These are phyloP conservation scores for Calameuta pallipes DNA, from an alignment of 2,888 invertebrate genomes.

Conservation along the genomic window DNA sequence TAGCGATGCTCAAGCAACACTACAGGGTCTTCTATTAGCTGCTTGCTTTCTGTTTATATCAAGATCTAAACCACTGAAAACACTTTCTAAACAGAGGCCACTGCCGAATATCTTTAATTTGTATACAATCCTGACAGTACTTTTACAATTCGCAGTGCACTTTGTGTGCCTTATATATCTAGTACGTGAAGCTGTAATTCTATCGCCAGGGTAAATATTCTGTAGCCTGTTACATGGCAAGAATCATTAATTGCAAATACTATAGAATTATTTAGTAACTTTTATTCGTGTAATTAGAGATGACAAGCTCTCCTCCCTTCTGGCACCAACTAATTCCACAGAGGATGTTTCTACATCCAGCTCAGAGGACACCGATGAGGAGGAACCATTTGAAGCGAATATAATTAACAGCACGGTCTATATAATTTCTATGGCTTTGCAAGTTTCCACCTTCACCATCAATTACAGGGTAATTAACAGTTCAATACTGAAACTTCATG, in stretches of 20 bases:
- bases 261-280: conserved; percentile 11
- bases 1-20: conserved; percentile 96
- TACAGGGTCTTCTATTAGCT: conserved; percentile 95
- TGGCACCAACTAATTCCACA: conserved; percentile 35
- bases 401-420: conserved; percentile 98
- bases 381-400: conserved; percentile 90
- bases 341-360: conserved; percentile 21
- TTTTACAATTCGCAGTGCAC: conserved; percentile 94
- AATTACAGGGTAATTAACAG: conserved; percentile 88
- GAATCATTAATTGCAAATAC: conserved; percentile 4
- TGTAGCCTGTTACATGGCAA: background rate
- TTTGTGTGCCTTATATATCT: conserved; percentile 91
- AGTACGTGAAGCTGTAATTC: conserved; percentile 81
- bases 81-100: conserved; percentile 92
- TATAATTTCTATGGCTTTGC: conserved; percentile 96
- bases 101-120: conserved; percentile 98
- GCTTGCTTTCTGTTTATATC: conserved; percentile 99
- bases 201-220: conserved; percentile 75
- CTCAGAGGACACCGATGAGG: conserved; percentile 74
- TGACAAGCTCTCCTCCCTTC: conserved; percentile 62
- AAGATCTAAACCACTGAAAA: conserved; percentile 95
- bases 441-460: conserved; percentile 98
- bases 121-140: conserved; percentile 95
- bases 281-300: conserved; percentile 63
- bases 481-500: conserved; percentile 4